Percentiles rank a stretch among this genome's conserved stretches.
These are phyloP conservation scores for Ailuropoda melanoleuca DNA, from an alignment of 2,113 vertebrate genomes.

Conservation along the genomic window DNA sequence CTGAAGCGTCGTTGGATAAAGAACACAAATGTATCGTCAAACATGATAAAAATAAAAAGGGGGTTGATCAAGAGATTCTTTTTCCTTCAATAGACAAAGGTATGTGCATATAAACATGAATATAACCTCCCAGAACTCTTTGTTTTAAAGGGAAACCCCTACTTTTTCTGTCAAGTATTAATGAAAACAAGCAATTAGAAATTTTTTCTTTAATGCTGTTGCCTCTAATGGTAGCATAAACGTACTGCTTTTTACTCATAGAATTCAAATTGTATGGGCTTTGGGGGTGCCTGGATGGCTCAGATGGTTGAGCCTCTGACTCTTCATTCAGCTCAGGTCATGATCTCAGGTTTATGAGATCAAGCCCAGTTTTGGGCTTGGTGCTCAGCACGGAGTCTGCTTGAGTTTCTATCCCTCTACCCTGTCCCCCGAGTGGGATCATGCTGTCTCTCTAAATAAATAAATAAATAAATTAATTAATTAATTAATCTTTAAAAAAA, in stretches of 20 bases:
- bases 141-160: background rate
- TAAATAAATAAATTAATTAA: background rate
- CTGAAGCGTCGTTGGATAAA: background rate
- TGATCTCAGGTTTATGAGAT: background rate
- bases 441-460: too few relatives aligned
- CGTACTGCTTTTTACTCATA: background rate
- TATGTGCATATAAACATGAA: background rate
- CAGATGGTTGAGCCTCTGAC: background rate
- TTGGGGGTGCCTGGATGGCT: background rate
- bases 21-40: conserved; percentile 50
- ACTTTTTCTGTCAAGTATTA: background rate
- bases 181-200: background rate
- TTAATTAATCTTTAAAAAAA: background rate
- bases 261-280: background rate
- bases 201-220: background rate
- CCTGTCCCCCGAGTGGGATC: background rate
- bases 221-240: background rate
- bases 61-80: conserved; percentile 7
- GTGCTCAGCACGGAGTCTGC: background rate
- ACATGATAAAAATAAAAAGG: background rate
- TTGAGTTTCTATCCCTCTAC: background rate
- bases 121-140: background rate
- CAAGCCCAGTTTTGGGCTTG: fast-evolving
- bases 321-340: background rate
- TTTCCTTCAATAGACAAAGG: conserved; percentile 63